These are phyloP conservation scores for Poecilia picta DNA, from an alignment of 2,797 vertebrate genomes.

Conservation along the genomic window DNA sequence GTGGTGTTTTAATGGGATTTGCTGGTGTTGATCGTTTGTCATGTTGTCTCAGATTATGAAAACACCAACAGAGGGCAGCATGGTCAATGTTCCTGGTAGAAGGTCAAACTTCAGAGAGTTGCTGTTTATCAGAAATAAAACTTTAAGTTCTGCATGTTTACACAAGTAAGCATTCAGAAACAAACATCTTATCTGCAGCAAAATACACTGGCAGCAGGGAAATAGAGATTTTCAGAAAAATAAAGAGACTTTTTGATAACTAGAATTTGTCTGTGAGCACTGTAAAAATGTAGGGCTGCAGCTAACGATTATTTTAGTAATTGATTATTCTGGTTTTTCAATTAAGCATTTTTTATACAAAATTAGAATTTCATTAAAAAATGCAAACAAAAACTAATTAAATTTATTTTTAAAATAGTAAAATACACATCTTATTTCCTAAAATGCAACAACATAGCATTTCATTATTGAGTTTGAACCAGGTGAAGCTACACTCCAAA, in stretches of 20 bases:
- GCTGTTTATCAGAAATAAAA: conserved; percentile 7
- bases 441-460: too few species aligned
- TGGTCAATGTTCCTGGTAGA: conserved; percentile 9
- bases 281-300: too few species aligned
- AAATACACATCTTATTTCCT: too few species aligned
- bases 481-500: too few species aligned
- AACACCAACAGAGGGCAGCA: conserved; percentile 62
- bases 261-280: background rate
- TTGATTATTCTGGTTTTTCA: too few species aligned
- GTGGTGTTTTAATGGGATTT: background rate
- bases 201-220: background rate
- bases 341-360: too few species aligned
- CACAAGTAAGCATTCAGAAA: conserved; percentile 31
- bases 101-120: conserved; percentile 18
- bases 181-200: conserved; percentile 31
- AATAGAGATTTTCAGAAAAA: conserved; percentile 12
- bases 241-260: background rate
- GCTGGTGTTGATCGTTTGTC: background rate
- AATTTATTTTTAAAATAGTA: too few species aligned
- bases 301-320: too few species aligned
- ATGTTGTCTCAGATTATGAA: conserved; percentile 12
- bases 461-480: too few species aligned
- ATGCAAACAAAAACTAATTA: too few species aligned
- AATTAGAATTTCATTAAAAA: too few species aligned
- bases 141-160: conserved; percentile 12